phyloP scores from a whole-genome alignment of 2,888 invertebrate species.

The Papilio elwesi region DNA sequence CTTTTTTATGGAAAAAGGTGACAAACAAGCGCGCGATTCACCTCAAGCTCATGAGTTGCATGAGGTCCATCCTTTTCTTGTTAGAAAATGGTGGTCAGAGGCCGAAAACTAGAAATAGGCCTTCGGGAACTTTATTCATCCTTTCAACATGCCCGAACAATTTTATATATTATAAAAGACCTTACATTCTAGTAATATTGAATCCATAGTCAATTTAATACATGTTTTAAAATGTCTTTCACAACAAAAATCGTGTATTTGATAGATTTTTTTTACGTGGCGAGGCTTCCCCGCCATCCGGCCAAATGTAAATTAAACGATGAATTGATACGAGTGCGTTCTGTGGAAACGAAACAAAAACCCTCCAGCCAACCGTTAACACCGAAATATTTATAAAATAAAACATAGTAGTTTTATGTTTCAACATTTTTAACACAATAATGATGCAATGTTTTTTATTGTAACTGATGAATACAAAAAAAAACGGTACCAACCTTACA shows the following conservation, averaged over 20 bases:
- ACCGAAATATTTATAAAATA: slow-evolving; percentile 53
- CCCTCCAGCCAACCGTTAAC: slow-evolving; percentile 63
- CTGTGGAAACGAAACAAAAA: slow-evolving; percentile 63
- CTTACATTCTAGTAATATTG: background rate
- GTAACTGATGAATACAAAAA: background rate
- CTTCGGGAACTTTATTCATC: too few species aligned
- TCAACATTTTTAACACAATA: slow-evolving; percentile 12
- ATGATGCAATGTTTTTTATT: background rate
- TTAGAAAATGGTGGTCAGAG: too few species aligned
- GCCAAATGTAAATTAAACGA: slow-evolving; percentile 81
- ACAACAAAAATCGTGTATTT: slow-evolving; percentile 29
- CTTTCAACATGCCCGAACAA: too few species aligned
- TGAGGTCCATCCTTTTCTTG: too few species aligned
- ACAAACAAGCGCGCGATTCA: too few species aligned
- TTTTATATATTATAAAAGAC: background rate
- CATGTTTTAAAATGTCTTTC: slow-evolving; percentile 31
- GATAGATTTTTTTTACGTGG: slow-evolving; percentile 29
- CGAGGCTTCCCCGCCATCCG: slow-evolving; percentile 54
- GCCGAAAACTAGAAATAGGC: too few species aligned
- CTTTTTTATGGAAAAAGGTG: too few species aligned
- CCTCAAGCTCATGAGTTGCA: too few species aligned
- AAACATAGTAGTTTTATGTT: slow-evolving; percentile 11
- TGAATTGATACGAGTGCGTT: slow-evolving; percentile 77
- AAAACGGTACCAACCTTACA: background rate
- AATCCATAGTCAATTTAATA: slow-evolving; percentile 10